Base-by-base conservation (phyloP, 2,113 vertebrate species). In the Gambusia holbrooki region DNA sequence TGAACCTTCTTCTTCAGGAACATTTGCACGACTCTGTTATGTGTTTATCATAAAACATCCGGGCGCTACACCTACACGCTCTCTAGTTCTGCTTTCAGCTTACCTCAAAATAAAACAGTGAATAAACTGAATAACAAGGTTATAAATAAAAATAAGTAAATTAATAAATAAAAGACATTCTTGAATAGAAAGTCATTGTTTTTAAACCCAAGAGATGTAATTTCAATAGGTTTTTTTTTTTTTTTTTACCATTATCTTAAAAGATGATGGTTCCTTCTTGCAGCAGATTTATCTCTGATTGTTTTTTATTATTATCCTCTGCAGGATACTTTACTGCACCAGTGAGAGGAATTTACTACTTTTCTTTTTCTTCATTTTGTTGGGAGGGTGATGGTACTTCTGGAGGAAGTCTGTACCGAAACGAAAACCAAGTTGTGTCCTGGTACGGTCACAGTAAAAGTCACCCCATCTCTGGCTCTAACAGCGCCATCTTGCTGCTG, bases 321-420 rank as follows among this genome's bases (percentile, higher is more conserved):
- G 33, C 58, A 83, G 84, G 84, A 11, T 80, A 65, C 0, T 86
- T 86, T 62, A 83, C 66, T n/a, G 80, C 84, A 74, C 70, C 77
- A n/a, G 45, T 74, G n/a, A 2, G 8, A 64, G 80, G 80, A 54
- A 60, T 80, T 5, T 80, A 83, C 72, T 80, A 62, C 48, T 80
- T 86, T 35, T 64, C 67, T 14, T 83, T 67, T 33, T 35, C 35
- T 5, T 77, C 77, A n/a, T n/a, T 69, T 0, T 14, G 4, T 15
- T 69, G 45, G 77, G 0, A 0, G 10, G 0, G 0, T 0, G 15
- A 1, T 61, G 63, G 13, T 32, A 2, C 0, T 10, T 33, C 14
- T 28, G 70, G 42, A 45, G 71, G 73, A 28, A 7, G 58, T 71
- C 62, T 86, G 63, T 74, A 58, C 22, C 58, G 12, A 10, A 83